Conservation (phyloP, 2,797 vertebrate genomes). For the Graptemys geographica region DNA sequence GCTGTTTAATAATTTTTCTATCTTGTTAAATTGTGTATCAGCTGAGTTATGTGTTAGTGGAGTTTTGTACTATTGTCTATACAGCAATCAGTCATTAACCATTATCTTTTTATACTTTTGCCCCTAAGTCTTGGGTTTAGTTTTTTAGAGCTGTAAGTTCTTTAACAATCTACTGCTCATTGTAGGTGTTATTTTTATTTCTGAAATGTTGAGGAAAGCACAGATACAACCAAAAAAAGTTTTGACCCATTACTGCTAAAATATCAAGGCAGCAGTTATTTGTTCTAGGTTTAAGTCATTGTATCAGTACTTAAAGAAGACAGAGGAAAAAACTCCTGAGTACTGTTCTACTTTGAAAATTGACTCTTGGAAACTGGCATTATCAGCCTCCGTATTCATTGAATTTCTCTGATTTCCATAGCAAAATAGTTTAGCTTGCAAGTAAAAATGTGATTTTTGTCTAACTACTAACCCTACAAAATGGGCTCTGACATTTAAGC, state of each 20-base stretch:
- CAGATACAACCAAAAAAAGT: background rate
- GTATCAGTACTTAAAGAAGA: background rate
- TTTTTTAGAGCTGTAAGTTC: background rate
- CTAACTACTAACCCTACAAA: background rate
- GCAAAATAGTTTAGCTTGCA: background rate
- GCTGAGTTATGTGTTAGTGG: background rate
- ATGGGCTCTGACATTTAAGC: background rate
- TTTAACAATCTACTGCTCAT: background rate
- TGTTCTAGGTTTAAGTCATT: background rate
- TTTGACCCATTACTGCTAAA: background rate
- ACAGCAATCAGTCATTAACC: rapidly evolving
- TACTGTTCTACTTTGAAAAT: background rate
- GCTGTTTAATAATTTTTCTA: background rate
- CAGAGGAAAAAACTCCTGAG: background rate
- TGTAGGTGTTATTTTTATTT: background rate
- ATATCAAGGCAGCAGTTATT: background rate
- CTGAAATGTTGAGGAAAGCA: background rate
- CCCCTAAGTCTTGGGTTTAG: background rate
- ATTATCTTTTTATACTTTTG: background rate
- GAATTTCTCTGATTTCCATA: background rate
- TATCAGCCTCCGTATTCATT: background rate
- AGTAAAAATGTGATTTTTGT: background rate
- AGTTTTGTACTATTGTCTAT: background rate
- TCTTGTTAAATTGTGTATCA: background rate
- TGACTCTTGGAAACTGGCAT: background rate